Conservation (phyloP, 2,113 vertebrate genomes). For the Melierax canorus region DNA sequence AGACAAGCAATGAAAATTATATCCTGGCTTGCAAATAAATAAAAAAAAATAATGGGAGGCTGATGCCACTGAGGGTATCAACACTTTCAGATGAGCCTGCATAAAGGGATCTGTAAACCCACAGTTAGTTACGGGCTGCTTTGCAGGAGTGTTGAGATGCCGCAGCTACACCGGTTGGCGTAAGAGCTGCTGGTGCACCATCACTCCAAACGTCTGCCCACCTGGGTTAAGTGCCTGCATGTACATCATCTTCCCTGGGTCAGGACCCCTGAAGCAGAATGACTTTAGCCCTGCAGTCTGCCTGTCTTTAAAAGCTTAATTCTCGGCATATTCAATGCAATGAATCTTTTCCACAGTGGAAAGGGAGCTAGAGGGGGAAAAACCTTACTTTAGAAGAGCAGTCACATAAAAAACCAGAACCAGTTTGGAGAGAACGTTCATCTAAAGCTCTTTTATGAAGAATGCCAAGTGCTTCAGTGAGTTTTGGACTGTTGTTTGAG, state of each 20-base stretch:
- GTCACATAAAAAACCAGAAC: not conserved
- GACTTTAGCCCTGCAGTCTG: not conserved
- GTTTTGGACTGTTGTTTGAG: not conserved
- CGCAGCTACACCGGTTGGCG: not conserved
- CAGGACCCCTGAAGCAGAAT: not conserved
- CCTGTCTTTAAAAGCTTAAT: not conserved
- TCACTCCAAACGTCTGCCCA: not conserved
- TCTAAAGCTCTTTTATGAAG: not conserved
- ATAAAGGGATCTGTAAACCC: not conserved
- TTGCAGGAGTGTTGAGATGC: not conserved
- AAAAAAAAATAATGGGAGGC: not conserved
- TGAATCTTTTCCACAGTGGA: not conserved
- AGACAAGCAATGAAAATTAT: not conserved
- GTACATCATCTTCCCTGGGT: not conserved
- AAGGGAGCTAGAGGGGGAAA: not conserved
- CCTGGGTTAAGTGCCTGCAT: not conserved
- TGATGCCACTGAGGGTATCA: not conserved
- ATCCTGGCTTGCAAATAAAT: not conserved
- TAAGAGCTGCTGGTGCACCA: not conserved
- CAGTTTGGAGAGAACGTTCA: not conserved
- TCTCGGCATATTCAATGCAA: not conserved
- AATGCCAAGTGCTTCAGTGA: not conserved
- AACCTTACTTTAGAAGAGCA: not conserved
- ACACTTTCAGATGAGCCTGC: not conserved
- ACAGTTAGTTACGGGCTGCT: not conserved